phyloP scores from a whole-genome alignment of 2,888 invertebrate genomes.

The Netelia fuscicornis region DNA sequence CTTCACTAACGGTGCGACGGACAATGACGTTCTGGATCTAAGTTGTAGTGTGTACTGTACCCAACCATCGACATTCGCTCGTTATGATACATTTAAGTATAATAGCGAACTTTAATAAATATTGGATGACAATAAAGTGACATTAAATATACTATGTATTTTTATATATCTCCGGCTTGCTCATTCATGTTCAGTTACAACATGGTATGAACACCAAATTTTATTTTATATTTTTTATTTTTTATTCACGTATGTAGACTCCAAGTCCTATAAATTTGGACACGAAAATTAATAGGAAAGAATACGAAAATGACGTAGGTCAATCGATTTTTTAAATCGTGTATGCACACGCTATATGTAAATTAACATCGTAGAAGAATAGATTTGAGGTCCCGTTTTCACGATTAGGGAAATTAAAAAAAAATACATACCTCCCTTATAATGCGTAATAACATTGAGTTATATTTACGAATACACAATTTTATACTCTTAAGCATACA shows the following conservation, averaged over 20 bases:
- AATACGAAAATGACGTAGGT: conserved; percentile 23
- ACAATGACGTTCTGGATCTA: not conserved
- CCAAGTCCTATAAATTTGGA: not conserved
- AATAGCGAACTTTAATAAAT: conserved; percentile 23
- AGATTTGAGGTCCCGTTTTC: not conserved
- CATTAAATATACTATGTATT: conserved; percentile 44
- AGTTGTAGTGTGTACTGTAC: not conserved
- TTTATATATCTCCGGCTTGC: conserved; percentile 24
- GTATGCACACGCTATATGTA: conserved; percentile 23
- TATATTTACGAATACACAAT: conserved; percentile 29
- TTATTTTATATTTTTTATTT: conserved; percentile 31
- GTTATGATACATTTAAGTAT: conserved; percentile 35
- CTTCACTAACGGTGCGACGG: no score
- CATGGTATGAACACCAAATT: conserved; percentile 40
- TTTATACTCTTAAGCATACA: conserved; percentile 80
- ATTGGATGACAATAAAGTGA: conserved; percentile 57
- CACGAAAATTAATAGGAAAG: conserved; percentile 1
- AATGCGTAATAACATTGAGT: not conserved
- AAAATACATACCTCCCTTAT: conserved; percentile 30
- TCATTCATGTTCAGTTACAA: not conserved
- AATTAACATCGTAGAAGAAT: conserved; percentile 34
- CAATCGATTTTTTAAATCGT: conserved; percentile 44
- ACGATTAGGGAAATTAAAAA: conserved; percentile 19
- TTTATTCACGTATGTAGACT: conserved; percentile 28
- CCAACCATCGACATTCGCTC: conserved; percentile 39